These are phyloP conservation scores for Tridacna gigas DNA, from an alignment of 2,888 invertebrate species.

Conservation along the genomic window DNA sequence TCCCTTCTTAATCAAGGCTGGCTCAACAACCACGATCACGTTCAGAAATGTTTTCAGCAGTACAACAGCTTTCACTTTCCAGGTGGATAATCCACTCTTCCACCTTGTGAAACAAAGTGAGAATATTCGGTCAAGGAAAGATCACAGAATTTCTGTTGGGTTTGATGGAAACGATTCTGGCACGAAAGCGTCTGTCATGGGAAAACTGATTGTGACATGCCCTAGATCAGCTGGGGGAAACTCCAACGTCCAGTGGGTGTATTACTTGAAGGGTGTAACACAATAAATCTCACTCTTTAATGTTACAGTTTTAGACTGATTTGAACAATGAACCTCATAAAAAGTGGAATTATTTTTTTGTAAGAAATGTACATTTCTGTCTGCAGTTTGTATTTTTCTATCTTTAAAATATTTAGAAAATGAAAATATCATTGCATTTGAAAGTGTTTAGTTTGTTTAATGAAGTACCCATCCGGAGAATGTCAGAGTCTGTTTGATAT, in stretches of 20 bases:
- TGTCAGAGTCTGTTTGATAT: background rate
- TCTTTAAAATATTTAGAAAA: background rate
- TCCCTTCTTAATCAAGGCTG: conserved; percentile 85
- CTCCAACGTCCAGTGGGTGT: conserved; percentile 85
- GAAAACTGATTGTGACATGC: conserved; percentile 84
- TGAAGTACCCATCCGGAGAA: background rate
- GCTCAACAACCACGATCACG: conserved; percentile 83
- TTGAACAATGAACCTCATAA: background rate
- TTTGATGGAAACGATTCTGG: conserved; percentile 84
- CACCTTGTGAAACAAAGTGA: conserved; percentile 84
- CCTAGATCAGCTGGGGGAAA: conserved; percentile 82
- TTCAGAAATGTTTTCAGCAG: conserved; percentile 86
- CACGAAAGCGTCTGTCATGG: conserved; percentile 84
- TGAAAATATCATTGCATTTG: background rate
- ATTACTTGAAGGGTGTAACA: conserved; percentile 84
- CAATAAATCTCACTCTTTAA: conserved; percentile 43
- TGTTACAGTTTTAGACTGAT: background rate
- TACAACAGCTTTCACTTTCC: conserved; percentile 84
- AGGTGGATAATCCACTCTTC: conserved; percentile 85
- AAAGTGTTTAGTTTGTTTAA: background rate
- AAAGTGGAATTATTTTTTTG: background rate
- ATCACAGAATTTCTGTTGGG: conserved; percentile 84
- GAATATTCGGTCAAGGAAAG: conserved; percentile 84
- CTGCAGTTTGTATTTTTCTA: background rate
- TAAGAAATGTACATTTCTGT: background rate